Base-by-base conservation (phyloP, 1,140 invertebrate genomes). In the Lerema accius region DNA sequence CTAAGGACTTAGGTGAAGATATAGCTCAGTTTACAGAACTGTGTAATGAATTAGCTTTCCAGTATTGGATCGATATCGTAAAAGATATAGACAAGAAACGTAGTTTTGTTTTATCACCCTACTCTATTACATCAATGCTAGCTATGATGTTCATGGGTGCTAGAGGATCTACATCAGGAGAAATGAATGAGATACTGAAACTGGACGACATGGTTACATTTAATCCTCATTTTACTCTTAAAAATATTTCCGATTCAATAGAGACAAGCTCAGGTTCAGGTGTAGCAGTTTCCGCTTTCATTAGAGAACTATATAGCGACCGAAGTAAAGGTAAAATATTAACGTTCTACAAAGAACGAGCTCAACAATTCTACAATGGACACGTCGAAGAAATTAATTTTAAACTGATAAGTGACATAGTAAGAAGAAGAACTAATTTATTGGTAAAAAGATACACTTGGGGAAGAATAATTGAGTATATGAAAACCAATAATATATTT, bases 71-170 rank as follows among this genome's bases (percentile, higher is more conserved):
- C 67, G 91, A 93, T 3, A 92, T 96, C 0, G 93, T 94, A 1
- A 93, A 94, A 70, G 94, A 94, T 48, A 89, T 95, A n/a, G 95
- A 94, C 62, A 92, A 93, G 7, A 94, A 93, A 9, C 92, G 96
- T 67, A 97, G 96, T 68, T 89, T 97, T 64, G 93, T 96, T n/a
- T 81, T 97, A 1, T 97, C 96, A 6, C 96, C 96, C 0, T 97
- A 97, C 69, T 96, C 96, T 0, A 93, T 96, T 58, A 96, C 95
- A 0, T 97, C 96, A 1, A 93, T 96, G 76, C 78, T 97, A 1
- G 96, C 96, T 1, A 97, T 97, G 96, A 94, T 97, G 26, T 97
- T 97, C 80, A 92, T 98, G 35, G 97, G 96, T 1, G 96, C 96
- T 2, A 92, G 95, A 64, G 96, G 96, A 28, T 92, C 94, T n/a